Base-by-base conservation (phyloP, 2,797 vertebrate genomes). In the Aulostomus chinensis region DNA sequence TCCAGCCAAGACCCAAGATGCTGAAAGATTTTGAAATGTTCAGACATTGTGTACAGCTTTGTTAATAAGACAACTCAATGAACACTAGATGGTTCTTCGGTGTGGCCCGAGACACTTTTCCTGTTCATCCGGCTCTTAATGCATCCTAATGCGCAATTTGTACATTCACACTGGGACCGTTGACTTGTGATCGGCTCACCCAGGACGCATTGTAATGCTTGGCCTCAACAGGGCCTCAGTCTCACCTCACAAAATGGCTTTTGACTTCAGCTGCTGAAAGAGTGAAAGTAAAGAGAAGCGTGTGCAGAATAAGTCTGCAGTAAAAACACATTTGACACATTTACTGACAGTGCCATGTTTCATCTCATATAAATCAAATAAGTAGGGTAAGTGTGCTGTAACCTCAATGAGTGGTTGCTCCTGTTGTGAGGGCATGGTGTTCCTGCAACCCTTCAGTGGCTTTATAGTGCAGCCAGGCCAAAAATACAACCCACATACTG, bases 381-480 rank as follows among this genome's bases (percentile, higher is more conserved):
- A 49, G 36, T 62, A 30, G 58, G 46, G 36, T 51, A 54, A 83
- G 55, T 43, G 52, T 66, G 42, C 26, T 49, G 60, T 68, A 57
- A 68, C 66, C 49, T 68, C 38, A 46, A 60, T 40, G 45, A 68
- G 47, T 48, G 58, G 56, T 61, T 68, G 45, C 45, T 75, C 58
- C 56, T 32, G 26, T 40, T 75, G 69, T 66, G 74, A 72, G 70
- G 48, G 83, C 79, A 64, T 60, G 50, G 63, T 78, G 81, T 85
- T 58, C 77, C 71, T 79, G 66, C 71, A 79, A 59, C 60, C 55
- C 39, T 75, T 57, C 76, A 64, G 43, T 68, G 57, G 37, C 36
- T 81, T 68, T 62, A 61, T 68, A 74, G 65, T 58, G 59, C 73
- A 75, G 49, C 52, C 73, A 59, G 68, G 58, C 56, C 63, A 39